phyloP scores from a whole-genome alignment of 2,888 invertebrate genomes.

The Nemotelus pantherinus region DNA sequence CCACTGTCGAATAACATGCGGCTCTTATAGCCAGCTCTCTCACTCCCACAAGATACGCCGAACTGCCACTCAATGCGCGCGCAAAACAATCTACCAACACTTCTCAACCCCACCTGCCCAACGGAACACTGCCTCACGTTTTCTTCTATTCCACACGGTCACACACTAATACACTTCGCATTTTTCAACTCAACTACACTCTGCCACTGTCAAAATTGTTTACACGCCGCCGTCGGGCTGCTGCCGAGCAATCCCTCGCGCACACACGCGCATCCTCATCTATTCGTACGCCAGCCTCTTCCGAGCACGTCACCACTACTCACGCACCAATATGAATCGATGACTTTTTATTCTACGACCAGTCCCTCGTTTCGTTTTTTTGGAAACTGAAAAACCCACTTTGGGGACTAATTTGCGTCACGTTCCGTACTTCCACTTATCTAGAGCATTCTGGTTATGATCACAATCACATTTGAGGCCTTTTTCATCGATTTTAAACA shows the following conservation, averaged over 20 bases:
- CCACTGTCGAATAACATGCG: conserved; percentile 18
- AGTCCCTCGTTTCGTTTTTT: conserved; percentile 57
- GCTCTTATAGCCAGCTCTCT: not conserved
- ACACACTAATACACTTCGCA: not conserved
- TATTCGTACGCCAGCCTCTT: conserved; percentile 53
- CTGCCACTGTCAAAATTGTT: conserved; percentile 29
- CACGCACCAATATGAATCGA: conserved; percentile 44
- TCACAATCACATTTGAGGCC: conserved; percentile 58
- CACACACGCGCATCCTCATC: conserved; percentile 53
- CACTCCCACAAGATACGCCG: not conserved
- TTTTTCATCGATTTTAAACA: conserved; percentile 58
- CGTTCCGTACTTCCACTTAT: conserved; percentile 55
- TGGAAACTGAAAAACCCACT: conserved; percentile 55
- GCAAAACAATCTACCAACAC: conserved; percentile 27
- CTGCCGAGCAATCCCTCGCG: conserved; percentile 50
- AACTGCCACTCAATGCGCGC: conserved; percentile 29
- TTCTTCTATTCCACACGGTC: not conserved
- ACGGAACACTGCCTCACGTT: not conserved
- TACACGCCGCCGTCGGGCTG: conserved; percentile 31
- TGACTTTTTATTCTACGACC: conserved; percentile 48
- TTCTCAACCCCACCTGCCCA: conserved; percentile 8
- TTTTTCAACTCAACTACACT: not conserved
- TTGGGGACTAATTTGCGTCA: conserved; percentile 57
- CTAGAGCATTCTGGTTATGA: conserved; percentile 56
- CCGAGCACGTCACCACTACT: conserved; percentile 12